Evolutionary conservation across 2,797 vertebrate species (phyloP), one percentile per base, ranked within the genome.

Genomic region (Pseudochaenichthys georgianus): DNA sequence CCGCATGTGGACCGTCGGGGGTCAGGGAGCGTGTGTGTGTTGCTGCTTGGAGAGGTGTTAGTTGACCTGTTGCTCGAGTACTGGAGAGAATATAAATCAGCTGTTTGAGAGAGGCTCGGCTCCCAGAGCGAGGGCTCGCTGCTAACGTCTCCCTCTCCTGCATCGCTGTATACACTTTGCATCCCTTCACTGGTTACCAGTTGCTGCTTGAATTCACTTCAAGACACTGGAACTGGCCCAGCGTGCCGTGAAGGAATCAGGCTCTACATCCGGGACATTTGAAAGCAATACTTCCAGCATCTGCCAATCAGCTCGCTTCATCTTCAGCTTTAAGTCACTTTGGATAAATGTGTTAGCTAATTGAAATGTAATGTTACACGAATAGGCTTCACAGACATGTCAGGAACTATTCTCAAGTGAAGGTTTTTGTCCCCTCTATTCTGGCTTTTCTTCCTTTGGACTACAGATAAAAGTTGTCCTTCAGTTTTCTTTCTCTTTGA

Each of bases 41-140:
- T 83, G 46, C 65, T 77, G 66, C 67, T 67, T 55, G 82, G 82
- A 19, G 52, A 88, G 70, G 83, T 87, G 69, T 64, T 78, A 73
- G 78, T 65, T 81, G 83, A 88, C 75, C 80, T 55, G 67, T 19
- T 73, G 73, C 68, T 75, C 73, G 74, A 34, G 82, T 9, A 67
- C 23, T 23, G 64, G 80, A 73, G 67, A 75, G 66, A 77, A 75
- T 64, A 61, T 50, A 69, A 57, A 46, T 82, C 84, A 92, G 83
- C 59, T 62, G 80, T 86, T 90, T 85, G 75, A 82, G 70, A 78
- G 64, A 82, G 72, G 70, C 65, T 85, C 34, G 5, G 63, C 72
- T 61, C 23, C 43, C 17, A 70, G 76, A 80, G n/a, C n/a, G 11
- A 31, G 54, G 38, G 42, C 59, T 74, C 73, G 82, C 69, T 81